These are phyloP conservation scores for Bucorvus abyssinicus DNA, from an alignment of 2,797 vertebrate genomes.

Conservation along the genomic window DNA sequence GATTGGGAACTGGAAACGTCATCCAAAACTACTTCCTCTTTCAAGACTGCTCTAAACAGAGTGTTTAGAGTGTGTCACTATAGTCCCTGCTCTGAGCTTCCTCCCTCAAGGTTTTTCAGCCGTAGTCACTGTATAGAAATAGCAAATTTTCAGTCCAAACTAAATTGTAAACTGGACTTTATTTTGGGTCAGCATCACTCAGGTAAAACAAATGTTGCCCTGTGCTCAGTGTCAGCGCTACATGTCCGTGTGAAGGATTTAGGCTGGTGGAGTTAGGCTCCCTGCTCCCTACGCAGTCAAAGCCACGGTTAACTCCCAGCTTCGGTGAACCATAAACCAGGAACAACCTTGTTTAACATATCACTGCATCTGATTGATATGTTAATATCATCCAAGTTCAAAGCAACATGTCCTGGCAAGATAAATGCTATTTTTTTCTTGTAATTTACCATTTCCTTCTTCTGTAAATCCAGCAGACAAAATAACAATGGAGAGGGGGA, in stretches of 20 bases:
- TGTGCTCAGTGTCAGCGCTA: not conserved
- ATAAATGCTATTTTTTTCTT: conserved; percentile 68
- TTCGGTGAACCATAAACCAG: conserved; percentile 40
- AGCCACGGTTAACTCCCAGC: conserved; percentile 17
- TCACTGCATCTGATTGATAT: conserved; percentile 61
- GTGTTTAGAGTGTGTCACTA: not conserved
- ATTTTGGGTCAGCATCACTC: not conserved
- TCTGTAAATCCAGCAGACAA: conserved; percentile 75
- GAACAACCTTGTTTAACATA: conserved; percentile 54
- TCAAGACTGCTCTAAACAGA: not conserved
- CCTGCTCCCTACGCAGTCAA: not conserved
- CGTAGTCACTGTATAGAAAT: not conserved
- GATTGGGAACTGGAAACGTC: conserved; percentile 41
- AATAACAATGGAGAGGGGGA: conserved; percentile 75
- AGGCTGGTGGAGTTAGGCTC: not conserved
- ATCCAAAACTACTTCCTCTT: conserved; percentile 42
- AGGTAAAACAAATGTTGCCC: not conserved
- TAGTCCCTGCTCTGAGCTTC: not conserved
- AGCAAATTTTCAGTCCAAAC: not conserved
- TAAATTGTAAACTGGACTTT: not conserved
- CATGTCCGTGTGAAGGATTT: not conserved
- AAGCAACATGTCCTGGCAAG: conserved; percentile 72
- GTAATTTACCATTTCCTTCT: conserved; percentile 84
- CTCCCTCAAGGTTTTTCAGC: not conserved
- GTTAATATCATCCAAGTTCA: conserved; percentile 73